Base-by-base conservation (phyloP, 2,888 invertebrate species). In the Embidobia sp. region DNA sequence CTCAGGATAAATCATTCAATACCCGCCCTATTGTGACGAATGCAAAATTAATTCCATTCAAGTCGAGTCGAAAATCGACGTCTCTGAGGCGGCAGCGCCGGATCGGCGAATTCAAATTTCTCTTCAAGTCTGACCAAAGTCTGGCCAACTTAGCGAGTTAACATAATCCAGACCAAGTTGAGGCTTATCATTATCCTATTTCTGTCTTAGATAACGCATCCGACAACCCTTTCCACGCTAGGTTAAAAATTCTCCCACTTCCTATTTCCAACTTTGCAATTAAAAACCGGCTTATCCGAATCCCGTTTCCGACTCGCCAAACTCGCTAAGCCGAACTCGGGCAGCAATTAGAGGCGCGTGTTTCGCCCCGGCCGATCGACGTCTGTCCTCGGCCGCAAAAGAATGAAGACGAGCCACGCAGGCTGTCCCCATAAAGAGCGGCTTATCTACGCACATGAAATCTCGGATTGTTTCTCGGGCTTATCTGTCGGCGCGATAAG, bases 371-470 rank as follows among this genome's bases (percentile, higher is more conserved):
- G 26, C 18, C 48, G 35, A 49, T 70, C 53, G 61, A 51, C 42
- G 35, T 11, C 27, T 53, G 70, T 57, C 57, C 26, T n/a, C 37
- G 8, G 33, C 16, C 40, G 49, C 59, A 13, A 63, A 64, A 64
- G 57, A 73, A 73, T 73, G 57, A 64, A 73, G 72, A 73, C 42
- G 63, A 64, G 49, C 64, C 64, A 73, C 72, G 63, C 64, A 73
- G 51, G 13, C 33, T 27, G 11, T 57, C 40, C 33, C 55, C 42
- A 48, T 73, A 49, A 73, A 55, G n/a, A 35, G 11, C 31, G 3
- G 3, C 55, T 72, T 72, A 72, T 72, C 72, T 55, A 19, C 19
- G 4, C 42, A 31, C 49, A 15, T 19, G 49, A 31, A 40, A 31
- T 55, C 46, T 64, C 53, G 31, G 49, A 33, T 48, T 53, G 35